Evolutionary conservation across 2,113 vertebrate genomes (phyloP).

Genomic region (Upupa epops): DNA sequence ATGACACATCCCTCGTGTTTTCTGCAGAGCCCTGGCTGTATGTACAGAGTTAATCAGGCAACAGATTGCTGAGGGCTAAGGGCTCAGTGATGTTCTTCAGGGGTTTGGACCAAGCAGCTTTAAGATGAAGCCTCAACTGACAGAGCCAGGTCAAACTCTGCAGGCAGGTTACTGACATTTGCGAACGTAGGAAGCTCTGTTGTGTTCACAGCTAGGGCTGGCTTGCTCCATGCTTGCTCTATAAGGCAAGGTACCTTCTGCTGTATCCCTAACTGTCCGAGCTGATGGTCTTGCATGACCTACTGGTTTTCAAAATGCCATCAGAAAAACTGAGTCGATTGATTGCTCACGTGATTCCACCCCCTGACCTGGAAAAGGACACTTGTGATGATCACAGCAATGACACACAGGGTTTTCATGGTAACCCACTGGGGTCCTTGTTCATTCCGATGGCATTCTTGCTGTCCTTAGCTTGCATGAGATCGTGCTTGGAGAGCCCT

Average conservation of each 20-base stretch:
- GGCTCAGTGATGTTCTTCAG: not conserved
- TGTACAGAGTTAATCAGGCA: not conserved
- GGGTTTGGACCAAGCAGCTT: not conserved
- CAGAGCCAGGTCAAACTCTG: not conserved
- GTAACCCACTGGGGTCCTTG: fast-evolving
- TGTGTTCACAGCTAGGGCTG: not conserved
- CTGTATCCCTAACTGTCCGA: not conserved
- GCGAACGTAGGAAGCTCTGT: not conserved
- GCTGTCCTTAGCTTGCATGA: not conserved
- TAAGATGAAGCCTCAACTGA: not conserved
- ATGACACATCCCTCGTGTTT: not conserved
- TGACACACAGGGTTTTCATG: not conserved
- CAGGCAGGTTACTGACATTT: not conserved
- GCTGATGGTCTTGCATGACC: not conserved
- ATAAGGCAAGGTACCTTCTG: not conserved
- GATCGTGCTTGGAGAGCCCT: not conserved
- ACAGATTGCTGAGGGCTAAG: not conserved
- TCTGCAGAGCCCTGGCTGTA: not conserved
- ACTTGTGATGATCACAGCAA: not conserved
- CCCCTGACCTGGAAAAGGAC: not conserved
- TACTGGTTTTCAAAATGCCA: not conserved
- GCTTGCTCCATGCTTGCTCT: not conserved
- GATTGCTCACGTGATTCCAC: not conserved
- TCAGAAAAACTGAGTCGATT: not conserved
- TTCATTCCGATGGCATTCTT: not conserved